Conservation (phyloP, 2,113 vertebrate species). For the Galeopterus variegatus region DNA sequence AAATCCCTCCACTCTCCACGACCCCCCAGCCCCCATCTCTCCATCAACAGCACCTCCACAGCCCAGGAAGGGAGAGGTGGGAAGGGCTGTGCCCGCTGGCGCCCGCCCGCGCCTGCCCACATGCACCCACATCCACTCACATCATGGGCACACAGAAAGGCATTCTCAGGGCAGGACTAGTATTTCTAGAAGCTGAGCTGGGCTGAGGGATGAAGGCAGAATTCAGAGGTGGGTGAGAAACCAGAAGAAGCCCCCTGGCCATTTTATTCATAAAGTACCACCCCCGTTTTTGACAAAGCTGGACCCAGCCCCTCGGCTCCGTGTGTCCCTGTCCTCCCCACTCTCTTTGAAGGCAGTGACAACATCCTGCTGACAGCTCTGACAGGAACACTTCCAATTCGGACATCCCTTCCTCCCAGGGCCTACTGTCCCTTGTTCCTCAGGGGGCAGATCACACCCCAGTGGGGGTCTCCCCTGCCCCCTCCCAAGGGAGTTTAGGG, state of each 20-base stretch:
- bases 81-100: not conserved
- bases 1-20: not conserved
- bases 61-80: not conserved
- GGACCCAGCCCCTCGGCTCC: not conserved
- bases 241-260: not conserved
- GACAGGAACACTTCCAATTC: conserved; percentile 45
- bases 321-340: not conserved
- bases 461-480: not conserved
- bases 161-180: no score
- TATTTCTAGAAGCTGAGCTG: not conserved
- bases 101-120: not conserved
- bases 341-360: conserved; percentile 13
- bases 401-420: not conserved
- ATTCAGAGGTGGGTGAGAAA: not conserved
- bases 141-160: not conserved
- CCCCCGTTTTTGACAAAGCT: conserved; percentile 22
- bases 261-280: conserved; percentile 41
- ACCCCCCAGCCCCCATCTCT: not conserved
- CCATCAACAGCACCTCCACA: not conserved
- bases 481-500: not conserved
- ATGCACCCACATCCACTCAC: not conserved
- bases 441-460: not conserved
- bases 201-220: not conserved
- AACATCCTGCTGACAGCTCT: conserved; percentile 33
- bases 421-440: not conserved